phyloP scores from a whole-genome alignment of 2,113 vertebrate genomes.

The Actenoides hombroni region DNA sequence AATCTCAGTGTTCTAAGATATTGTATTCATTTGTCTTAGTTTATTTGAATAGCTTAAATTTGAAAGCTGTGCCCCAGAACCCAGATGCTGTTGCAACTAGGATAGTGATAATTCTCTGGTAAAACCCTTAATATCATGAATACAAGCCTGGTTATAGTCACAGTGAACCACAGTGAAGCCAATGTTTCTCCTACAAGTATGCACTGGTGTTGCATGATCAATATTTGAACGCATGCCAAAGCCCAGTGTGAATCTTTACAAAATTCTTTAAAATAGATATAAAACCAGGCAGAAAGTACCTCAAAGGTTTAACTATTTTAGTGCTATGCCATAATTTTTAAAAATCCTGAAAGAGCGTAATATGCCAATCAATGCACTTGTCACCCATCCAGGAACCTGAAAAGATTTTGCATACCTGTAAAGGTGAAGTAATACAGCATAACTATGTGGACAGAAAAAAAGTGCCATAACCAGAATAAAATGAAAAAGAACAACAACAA shows the following conservation, averaged over 20 bases:
- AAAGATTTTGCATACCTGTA: neutral
- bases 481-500: neutral
- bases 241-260: neutral
- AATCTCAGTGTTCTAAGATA: neutral
- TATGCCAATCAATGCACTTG: neutral
- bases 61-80: neutral
- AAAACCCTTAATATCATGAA: neutral
- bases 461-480: neutral
- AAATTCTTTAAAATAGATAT: neutral
- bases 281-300: neutral
- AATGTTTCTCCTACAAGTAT: neutral
- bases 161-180: neutral
- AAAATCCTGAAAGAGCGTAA: neutral
- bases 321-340: neutral
- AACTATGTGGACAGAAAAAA: neutral
- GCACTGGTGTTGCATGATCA: neutral
- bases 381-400: neutral
- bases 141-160: neutral
- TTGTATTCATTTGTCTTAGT: neutral
- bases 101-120: neutral
- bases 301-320: neutral
- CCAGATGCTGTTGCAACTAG: neutral
- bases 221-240: neutral
- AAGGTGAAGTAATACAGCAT: neutral
- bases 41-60: neutral